Base-by-base conservation (phyloP, 2,888 invertebrate genomes). In the Bellardia bayeri region DNA sequence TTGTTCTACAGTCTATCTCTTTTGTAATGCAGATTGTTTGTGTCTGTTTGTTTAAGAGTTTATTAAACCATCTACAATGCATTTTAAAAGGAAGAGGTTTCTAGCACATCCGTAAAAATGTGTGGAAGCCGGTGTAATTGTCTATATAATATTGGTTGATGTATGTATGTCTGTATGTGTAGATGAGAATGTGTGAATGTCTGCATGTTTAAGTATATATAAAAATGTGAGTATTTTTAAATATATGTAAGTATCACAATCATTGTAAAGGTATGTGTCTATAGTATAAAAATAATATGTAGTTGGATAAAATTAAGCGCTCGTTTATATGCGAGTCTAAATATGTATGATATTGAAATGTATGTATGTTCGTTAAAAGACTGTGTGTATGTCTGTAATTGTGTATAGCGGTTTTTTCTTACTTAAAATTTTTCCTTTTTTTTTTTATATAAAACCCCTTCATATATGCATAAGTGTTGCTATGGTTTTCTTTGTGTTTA, bases 41-140 rank as follows among this genome's bases (percentile, higher is more conserved):
- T 13, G 37, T 76, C 61, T 61, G 69, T 63, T 61, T 82, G 40
- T 16, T 23, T n/a, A 14, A 58, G 40, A 74, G 79, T 80, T 68
- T 63, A 69, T 69, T 75, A 69, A 66, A 76, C 64, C 58, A 71
- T 30, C 69, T 58, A 66, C 16, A 61, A 75, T 51, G 11, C 3
- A 33, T 45, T 64, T 75, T 74, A 23, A 54, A 51, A 69, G 58
- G 49, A 82, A 61, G 45, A 54, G 33, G 37, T 58, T 63, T 68
- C 61, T 79, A 58, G 58, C 16, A 69, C 42, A 82, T 78, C 45
- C 72, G 51, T 40, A n/a, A 54, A 66, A 74, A 68, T 71, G 61
- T 54, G 74, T 58, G 30, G 49, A 63, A 64, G 66, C 51, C 14
- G 16, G 40, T 40, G 51, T 64, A 14, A 49, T 4, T 51, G n/a